Percentiles rank a stretch among this genome's conserved stretches.
Conservation (phyloP, 2,113 vertebrate genomes). For the Callipepla squamata region DNA sequence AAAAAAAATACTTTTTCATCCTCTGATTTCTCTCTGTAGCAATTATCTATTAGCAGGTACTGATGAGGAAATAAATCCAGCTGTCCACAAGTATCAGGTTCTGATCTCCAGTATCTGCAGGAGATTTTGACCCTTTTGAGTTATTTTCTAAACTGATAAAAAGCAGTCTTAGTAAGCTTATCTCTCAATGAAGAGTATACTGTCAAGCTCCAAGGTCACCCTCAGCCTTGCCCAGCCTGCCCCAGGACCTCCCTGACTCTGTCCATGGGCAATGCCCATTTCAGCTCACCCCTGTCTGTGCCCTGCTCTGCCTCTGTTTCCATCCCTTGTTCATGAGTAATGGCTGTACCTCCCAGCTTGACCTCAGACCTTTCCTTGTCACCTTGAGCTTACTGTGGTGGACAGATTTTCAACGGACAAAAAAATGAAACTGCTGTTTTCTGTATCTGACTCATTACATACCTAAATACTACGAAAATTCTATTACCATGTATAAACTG, state of each 20-base stretch:
- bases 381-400: neutral
- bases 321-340: neutral
- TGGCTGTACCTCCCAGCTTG: neutral
- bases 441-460: neutral
- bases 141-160: neutral
- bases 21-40: neutral
- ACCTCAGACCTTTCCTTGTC: neutral
- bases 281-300: neutral
- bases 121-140: neutral
- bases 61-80: neutral
- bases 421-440: neutral
- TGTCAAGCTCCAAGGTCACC: neutral
- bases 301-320: neutral
- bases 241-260: accelerated
- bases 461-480: neutral
- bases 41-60: neutral
- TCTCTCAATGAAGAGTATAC: neutral
- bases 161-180: neutral
- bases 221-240: neutral
- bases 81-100: neutral
- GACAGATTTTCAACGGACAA: neutral
- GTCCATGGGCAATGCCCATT: neutral
- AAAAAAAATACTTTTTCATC: neutral
- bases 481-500: neutral
- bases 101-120: neutral